Evolutionary conservation across 2,113 vertebrate genomes (phyloP).

Genomic region (Plecturocebus donacophilus): DNA sequence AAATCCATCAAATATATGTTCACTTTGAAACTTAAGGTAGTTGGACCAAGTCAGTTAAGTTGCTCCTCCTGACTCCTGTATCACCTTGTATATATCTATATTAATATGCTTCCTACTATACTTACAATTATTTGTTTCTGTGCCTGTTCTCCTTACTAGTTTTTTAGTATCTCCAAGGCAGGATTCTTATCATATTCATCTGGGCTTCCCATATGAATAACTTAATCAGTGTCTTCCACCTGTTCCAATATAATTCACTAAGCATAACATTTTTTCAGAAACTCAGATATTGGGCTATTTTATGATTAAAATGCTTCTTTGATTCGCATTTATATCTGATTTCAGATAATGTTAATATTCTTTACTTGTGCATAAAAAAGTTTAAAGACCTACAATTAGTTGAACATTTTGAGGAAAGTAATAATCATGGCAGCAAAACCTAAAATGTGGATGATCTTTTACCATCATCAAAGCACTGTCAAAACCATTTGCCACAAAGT

Average conservation of each 20-base stretch:
- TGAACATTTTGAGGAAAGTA: neutral
- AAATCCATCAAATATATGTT: neutral
- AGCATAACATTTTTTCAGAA: neutral
- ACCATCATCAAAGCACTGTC: neutral
- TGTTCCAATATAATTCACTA: neutral
- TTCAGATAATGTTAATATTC: neutral
- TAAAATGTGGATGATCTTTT: neutral
- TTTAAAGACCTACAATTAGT: neutral
- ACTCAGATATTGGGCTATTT: neutral
- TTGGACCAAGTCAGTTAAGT: neutral
- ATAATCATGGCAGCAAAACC: neutral
- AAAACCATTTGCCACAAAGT: neutral
- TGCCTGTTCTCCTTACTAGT: neutral
- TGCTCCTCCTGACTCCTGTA: neutral
- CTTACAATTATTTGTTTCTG: neutral
- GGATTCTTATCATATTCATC: neutral
- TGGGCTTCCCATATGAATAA: neutral
- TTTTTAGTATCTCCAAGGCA: neutral
- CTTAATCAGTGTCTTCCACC: neutral
- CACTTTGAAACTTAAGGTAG: neutral
- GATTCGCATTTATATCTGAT: neutral
- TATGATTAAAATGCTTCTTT: conserved; percentile 19
- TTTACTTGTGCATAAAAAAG: neutral
- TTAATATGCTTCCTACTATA: neutral
- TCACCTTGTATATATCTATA: neutral